Percentiles rank a stretch among this genome's conserved stretches.
phyloP scores from a whole-genome alignment of 1,140 invertebrate species.

The Caerostris extrusa region DNA sequence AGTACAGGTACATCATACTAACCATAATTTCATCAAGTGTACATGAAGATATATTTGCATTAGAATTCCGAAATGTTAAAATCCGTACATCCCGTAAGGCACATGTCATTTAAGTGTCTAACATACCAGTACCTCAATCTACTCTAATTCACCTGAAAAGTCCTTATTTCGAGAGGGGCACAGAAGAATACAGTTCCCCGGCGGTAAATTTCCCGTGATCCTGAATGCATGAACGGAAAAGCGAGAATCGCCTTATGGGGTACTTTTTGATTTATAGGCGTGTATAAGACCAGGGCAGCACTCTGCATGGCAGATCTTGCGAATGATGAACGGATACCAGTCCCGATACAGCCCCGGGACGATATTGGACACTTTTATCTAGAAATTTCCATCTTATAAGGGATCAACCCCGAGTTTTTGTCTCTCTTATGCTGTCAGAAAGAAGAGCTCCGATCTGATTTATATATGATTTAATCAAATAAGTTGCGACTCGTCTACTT shows the following conservation, averaged over 20 bases:
- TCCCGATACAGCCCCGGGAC: slow-evolving; percentile 33
- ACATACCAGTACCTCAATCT: no score
- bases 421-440: slow-evolving; percentile 47
- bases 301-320: not conserved
- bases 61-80: no score
- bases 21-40: no score
- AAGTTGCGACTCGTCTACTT: not conserved
- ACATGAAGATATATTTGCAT: no score
- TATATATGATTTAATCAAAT: slow-evolving; percentile 42
- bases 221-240: not conserved
- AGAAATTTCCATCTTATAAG: slow-evolving; percentile 55
- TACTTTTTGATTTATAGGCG: slow-evolving; percentile 29
- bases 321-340: slow-evolving; percentile 41
- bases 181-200: not conserved
- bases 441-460: not conserved
- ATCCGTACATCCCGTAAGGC: no score
- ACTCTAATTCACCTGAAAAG: no score
- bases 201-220: slow-evolving; percentile 36
- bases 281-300: not conserved
- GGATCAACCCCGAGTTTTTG: not conserved
- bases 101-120: no score
- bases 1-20: no score
- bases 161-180: no score
- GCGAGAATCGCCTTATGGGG: not conserved
- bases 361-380: slow-evolving; percentile 64